Evolutionary conservation across 2,797 vertebrate genomes (phyloP).

Genomic region (Rhabdomys pumilio): DNA sequence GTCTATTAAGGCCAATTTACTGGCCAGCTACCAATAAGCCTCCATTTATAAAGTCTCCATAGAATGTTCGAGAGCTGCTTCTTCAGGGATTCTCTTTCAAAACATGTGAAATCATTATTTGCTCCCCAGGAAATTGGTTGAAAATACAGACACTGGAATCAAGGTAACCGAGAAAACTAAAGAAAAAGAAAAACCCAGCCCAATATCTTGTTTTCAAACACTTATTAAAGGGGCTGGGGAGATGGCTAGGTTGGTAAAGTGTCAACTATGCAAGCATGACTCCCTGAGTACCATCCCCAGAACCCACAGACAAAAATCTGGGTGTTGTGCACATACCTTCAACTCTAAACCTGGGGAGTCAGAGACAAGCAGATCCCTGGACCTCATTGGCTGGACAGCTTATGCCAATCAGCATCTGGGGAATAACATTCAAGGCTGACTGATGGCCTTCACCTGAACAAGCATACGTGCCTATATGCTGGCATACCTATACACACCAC

Average conservation of each 20-base stretch:
- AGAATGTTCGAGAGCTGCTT: neutral
- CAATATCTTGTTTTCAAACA: neutral
- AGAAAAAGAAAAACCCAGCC: neutral
- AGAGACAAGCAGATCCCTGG: neutral
- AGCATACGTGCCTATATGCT: neutral
- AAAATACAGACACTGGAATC: neutral
- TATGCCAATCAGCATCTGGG: neutral
- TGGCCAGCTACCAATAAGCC: neutral
- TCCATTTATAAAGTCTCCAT: neutral
- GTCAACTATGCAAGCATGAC: neutral
- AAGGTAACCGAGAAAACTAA: slow-evolving; percentile 16
- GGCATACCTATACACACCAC: neutral
- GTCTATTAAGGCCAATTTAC: neutral
- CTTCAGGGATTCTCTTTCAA: slow-evolving; percentile 16
- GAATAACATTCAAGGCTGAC: neutral
- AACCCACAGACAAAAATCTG: neutral
- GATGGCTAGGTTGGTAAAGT: neutral
- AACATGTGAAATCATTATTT: neutral
- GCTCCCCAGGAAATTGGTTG: neutral
- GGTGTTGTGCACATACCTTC: neutral
- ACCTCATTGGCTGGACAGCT: neutral
- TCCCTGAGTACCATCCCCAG: no score
- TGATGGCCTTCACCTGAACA: neutral
- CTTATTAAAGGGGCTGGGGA: neutral
- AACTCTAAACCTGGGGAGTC: neutral